Evolutionary conservation across 2,888 invertebrate species (phyloP).

Genomic region (Agrochola macilenta): DNA sequence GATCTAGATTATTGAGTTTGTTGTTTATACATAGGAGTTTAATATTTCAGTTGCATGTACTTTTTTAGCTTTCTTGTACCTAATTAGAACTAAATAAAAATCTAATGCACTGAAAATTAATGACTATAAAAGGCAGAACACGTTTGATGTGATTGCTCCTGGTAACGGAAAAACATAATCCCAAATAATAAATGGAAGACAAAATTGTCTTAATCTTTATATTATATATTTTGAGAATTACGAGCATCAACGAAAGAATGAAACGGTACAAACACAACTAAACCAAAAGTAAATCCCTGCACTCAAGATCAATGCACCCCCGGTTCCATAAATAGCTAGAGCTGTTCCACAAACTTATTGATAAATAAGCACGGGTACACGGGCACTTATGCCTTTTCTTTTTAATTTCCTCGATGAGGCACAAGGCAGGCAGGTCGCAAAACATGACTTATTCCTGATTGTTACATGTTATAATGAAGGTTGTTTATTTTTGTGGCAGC

Average conservation of each 20-base stretch:
- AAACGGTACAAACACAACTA: conserved; percentile 22
- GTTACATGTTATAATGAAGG: conserved; percentile 38
- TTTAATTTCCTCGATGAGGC: conserved; percentile 46
- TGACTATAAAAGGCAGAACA: neutral
- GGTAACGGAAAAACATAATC: neutral
- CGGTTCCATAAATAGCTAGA: conserved; percentile 77
- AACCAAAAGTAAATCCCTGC: conserved; percentile 52
- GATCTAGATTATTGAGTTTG: neutral
- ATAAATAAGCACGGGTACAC: conserved; percentile 32
- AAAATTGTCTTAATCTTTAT: neutral
- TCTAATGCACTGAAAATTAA: neutral
- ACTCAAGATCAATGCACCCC: conserved; percentile 82
- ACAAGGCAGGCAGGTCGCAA: conserved; percentile 40
- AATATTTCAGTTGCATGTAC: neutral
- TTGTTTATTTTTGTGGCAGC: conserved; percentile 35
- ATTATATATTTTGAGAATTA: neutral
- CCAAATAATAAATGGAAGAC: neutral
- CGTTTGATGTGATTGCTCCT: neutral
- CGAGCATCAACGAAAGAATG: conserved; percentile 5
- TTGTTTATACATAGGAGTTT: neutral
- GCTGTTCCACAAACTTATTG: conserved; percentile 61
- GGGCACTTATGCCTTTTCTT: conserved; percentile 33
- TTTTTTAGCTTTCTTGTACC: neutral
- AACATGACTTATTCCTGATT: conserved; percentile 46
- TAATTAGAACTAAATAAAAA: no score